phyloP scores from a whole-genome alignment of 2,113 vertebrate species.

The Carassius gibelio region DNA sequence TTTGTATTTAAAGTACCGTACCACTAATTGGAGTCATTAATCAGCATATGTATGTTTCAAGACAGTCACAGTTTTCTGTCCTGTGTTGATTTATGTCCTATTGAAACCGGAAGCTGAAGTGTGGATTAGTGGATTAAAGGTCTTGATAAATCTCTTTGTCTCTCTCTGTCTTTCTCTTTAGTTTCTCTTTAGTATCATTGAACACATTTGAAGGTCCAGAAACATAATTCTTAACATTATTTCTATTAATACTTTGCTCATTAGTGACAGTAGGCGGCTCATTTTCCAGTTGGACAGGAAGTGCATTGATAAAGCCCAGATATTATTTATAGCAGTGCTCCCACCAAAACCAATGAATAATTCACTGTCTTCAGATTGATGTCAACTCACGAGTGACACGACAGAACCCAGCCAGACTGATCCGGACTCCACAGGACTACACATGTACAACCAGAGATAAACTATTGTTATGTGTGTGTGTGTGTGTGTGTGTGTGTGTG shows the following conservation, averaged over 20 bases:
- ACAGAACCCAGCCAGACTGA: not conserved
- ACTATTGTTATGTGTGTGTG: not conserved
- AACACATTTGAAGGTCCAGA: not conserved
- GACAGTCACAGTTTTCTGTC: not conserved
- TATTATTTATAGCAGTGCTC: conserved; percentile 67
- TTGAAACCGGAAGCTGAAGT: not conserved
- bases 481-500: too few species aligned
- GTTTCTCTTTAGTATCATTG: not conserved
- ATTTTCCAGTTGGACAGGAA: conserved; percentile 30
- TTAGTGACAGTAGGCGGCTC: conserved; percentile 17
- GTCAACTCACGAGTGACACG: not conserved
- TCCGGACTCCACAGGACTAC: too few species aligned
- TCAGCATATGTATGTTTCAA: not conserved
- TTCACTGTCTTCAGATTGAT: conserved; percentile 32
- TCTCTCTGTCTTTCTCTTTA: conserved; percentile 18
- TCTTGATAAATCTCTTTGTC: conserved; percentile 56
- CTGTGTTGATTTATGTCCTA: not conserved
- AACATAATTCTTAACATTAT: not conserved
- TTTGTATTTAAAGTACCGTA: not conserved
- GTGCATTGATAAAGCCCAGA: conserved; percentile 57
- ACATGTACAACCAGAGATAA: not conserved
- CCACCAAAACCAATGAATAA: conserved; percentile 50
- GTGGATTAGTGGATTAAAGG: conserved; percentile 70
- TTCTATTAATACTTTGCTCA: not conserved
- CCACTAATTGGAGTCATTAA: too few species aligned